Conservation (phyloP, 92 coral and sea anemone genomes). For the Zoanthus sociatus region DNA sequence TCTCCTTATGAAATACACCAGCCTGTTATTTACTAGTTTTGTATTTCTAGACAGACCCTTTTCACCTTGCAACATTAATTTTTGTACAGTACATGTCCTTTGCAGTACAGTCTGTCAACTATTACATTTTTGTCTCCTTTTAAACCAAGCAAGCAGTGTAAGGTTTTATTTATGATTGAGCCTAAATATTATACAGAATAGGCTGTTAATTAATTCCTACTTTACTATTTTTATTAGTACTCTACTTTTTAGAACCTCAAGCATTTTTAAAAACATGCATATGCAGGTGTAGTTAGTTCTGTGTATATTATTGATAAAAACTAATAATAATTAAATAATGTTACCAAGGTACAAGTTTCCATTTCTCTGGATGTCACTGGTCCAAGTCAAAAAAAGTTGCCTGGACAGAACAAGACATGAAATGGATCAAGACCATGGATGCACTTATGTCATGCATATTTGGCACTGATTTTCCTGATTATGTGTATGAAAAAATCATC, state of each 20-base stretch:
- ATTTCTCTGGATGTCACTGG: conserved; percentile 11
- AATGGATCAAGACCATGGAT: not conserved
- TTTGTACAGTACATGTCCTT: too few relatives aligned
- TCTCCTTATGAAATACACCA: too few relatives aligned
- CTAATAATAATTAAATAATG: not conserved
- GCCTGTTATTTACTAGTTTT: too few relatives aligned
- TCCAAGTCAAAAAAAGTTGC: not conserved
- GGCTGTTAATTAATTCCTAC: not conserved
- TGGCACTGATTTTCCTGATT: not conserved
- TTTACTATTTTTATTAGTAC: not conserved
- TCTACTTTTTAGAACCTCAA: not conserved
- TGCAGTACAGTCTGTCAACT: too few relatives aligned
- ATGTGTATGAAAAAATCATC: not conserved
- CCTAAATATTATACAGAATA: not conserved
- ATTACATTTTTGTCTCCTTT: not conserved
- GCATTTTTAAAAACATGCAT: not conserved
- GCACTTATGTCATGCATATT: not conserved
- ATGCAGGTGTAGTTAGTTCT: not conserved
- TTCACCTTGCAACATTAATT: too few relatives aligned
- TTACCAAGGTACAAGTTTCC: conserved; percentile 17
- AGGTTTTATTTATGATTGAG: too few relatives aligned
- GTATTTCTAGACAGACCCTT: too few relatives aligned
- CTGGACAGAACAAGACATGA: not conserved
- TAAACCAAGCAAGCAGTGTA: too few relatives aligned
- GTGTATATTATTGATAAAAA: not conserved